Base-by-base conservation (phyloP, 2,113 vertebrate genomes). In the Corvus hawaiiensis region DNA sequence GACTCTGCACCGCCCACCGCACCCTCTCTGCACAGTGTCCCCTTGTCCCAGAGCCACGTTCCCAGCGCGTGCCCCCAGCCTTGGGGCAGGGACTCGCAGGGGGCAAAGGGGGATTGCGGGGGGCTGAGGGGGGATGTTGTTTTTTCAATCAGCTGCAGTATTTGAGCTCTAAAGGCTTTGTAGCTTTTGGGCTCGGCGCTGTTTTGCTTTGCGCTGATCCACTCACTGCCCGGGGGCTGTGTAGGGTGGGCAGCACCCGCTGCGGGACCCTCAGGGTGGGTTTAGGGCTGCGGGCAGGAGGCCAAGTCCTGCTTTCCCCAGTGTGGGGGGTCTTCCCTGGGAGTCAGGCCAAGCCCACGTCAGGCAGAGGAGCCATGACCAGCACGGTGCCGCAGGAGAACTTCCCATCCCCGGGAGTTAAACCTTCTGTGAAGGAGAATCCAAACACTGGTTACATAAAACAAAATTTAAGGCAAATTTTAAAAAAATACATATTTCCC, bases 121-220 rank as follows among this genome's bases (percentile, higher is more conserved):
- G 63, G 18, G 37, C n/a, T 10, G 4, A 8, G 10, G 33, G 23
- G 10, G 3, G 18, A 9, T 90, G 91, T 92, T 92, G 21, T 88
- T 90, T 51, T 96, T 93, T 33, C 62, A 6, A 30, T 41, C 62
- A 33, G 54, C 78, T 20, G 77, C 83, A 39, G 75, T 12, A 1
- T 11, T 95, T 69, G 55, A 76, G 80, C 86, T 83, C 67, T 59
- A 56, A 90, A 90, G 35, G 87, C 87, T 86, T 77, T 90, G 96
- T 90, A 41, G 76, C 2, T 86, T 91, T 94, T 88, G 84, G 55
- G 55, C 72, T 62, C 1, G 49, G 41, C 3, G 3, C 28, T 89
- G 94, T 41, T 96, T 96, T 90, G 84, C 7, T 94, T 90, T 74
- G 16, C 3, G 0, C 33, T 64, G 93, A 89, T 83, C 80, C 62